Conservation (phyloP, 1,140 invertebrate species). For the Pinna nobilis region DNA sequence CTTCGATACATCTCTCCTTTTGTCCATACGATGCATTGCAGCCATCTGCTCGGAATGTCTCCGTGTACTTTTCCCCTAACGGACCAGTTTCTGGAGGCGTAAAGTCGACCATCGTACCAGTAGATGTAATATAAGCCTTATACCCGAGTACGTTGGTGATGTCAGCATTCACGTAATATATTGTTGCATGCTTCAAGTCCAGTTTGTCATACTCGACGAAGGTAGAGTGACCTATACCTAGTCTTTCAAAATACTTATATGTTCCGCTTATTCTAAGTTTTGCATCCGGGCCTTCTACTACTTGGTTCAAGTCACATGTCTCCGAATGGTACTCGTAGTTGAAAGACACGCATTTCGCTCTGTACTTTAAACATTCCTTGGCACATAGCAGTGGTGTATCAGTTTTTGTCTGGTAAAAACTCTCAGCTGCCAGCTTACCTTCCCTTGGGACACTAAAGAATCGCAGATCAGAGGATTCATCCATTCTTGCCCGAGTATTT, state of each 20-base stretch:
- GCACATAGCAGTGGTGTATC: slow-evolving; percentile 37
- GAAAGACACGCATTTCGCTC: slow-evolving; percentile 47
- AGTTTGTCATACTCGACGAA: slow-evolving; percentile 38
- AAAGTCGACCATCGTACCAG: slow-evolving; percentile 49
- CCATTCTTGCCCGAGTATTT: slow-evolving; percentile 22
- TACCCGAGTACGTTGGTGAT: slow-evolving; percentile 47
- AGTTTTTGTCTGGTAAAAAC: slow-evolving; percentile 4
- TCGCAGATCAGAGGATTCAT: slow-evolving; percentile 16
- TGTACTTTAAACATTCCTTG: slow-evolving; percentile 31
- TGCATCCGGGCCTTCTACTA: slow-evolving; percentile 41
- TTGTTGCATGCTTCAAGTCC: slow-evolving; percentile 35
- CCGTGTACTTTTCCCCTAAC: slow-evolving; percentile 10
- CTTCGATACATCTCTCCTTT: slow-evolving; percentile 41
- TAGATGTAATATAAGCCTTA: slow-evolving; percentile 33
- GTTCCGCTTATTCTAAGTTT: slow-evolving; percentile 35
- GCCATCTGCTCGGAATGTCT: slow-evolving; percentile 27
- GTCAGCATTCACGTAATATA: slow-evolving; percentile 48
- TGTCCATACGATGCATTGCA: slow-evolving; percentile 48
- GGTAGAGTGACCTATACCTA: slow-evolving; percentile 36
- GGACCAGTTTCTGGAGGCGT: slow-evolving; percentile 48
- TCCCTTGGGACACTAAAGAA: slow-evolving; percentile 41
- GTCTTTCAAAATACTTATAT: slow-evolving; percentile 50
- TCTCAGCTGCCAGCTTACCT: slow-evolving; percentile 43
- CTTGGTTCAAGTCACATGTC: slow-evolving; percentile 41
- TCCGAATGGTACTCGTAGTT: slow-evolving; percentile 45